These are phyloP conservation scores for Bufo bufo DNA, from an alignment of 2,113 vertebrate genomes.

Conservation along the genomic window DNA sequence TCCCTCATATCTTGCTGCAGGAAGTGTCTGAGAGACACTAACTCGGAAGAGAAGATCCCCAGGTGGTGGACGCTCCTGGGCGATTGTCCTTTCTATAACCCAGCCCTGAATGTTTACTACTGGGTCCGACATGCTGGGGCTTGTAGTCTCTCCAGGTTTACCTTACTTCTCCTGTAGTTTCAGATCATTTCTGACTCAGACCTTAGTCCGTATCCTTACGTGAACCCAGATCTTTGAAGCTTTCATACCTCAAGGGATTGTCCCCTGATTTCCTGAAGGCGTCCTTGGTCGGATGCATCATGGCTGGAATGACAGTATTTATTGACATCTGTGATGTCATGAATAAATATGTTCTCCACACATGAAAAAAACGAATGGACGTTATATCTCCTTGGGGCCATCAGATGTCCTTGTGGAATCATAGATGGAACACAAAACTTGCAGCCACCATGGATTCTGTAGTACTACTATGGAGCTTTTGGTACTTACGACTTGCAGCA, in stretches of 20 bases:
- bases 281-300: background rate
- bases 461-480: background rate
- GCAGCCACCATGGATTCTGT: background rate
- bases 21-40: too few relatives aligned
- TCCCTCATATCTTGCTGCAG: too few relatives aligned
- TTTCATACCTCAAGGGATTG: background rate
- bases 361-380: too few relatives aligned
- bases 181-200: background rate
- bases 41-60: background rate
- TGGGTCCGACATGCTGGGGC: background rate
- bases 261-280: background rate
- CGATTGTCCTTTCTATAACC: background rate
- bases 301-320: background rate
- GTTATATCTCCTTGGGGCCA: too few relatives aligned
- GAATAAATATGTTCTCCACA: background rate
- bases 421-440: background rate
- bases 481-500: too few relatives aligned
- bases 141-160: background rate
- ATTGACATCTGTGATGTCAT: background rate
- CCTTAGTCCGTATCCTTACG: background rate
- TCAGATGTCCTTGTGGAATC: too few relatives aligned
- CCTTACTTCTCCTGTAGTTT: background rate
- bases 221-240: constrained; percentile 6
- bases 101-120: background rate
- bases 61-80: background rate